Base-by-base conservation (phyloP, 2,113 vertebrate species). In the Ceyx cyanopectus region DNA sequence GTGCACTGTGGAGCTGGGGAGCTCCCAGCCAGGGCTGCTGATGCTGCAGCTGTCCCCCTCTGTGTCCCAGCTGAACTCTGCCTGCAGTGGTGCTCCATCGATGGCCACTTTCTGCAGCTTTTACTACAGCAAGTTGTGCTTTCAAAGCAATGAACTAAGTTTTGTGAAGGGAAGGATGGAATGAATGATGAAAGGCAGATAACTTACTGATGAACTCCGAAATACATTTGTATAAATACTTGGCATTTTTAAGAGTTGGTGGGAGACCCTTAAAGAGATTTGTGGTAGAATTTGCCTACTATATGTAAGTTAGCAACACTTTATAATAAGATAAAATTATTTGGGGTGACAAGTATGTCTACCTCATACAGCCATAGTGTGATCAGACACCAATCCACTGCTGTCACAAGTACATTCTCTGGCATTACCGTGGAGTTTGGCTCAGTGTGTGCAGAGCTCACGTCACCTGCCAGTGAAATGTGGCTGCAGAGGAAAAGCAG, bases 401-500 rank as follows among this genome's bases (percentile, higher is more conserved):
- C 41, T 83, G 79, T 30, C 63, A 46, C 58, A 86, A 89, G 62
- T 75, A 23, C 8, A 13, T 0, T 20, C 20, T 81, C 12, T 22
- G 18, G 54, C 2, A 0, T 41, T 87, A 29, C 82, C 0, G 0
- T 62, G 74, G 83, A 81, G 88, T 87, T 93, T 90, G 66, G 77
- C 48, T 84, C 53, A 58, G 34, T 5, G 3, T 84, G 72, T 81
- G 73, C 32, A 87, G 51, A 67, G 85, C 70, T 90, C 87, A 54
- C 12, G 4, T 93, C 91, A 87, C 88, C 54, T 3, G 1, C 79
- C 81, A 37, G 2, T 76, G 83, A 94, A 89, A 90, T 76, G 83
- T 81, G 66, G 66, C 58, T 65, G 24, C 48, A 78, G 65, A 90
- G 77, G 69, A 86, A 92, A 93, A 90, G 66, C 86, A 94, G 62